A percentile compares a stretch with the other conserved stretches of the same genome.
Evolutionary conservation across 2,888 invertebrate species (phyloP).

Genomic region (Volucella inanis): DNA sequence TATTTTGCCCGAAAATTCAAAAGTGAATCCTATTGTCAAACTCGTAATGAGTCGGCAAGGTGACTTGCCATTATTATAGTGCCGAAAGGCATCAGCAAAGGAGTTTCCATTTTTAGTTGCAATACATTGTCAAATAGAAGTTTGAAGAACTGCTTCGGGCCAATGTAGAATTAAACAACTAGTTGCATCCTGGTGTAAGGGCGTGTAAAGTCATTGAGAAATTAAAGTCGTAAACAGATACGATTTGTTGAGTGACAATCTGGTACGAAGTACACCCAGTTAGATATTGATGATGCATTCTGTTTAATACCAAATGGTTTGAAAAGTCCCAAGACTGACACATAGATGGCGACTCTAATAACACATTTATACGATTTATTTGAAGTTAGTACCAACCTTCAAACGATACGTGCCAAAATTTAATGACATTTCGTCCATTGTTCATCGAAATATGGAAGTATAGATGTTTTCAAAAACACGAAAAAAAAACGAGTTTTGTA

Average conservation of each 20-base stretch:
- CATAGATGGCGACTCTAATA: too few relatives aligned
- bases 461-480: too few relatives aligned
- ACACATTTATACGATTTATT: too few relatives aligned
- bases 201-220: constrained; percentile 6
- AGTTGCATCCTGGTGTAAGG: constrained; percentile 26
- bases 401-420: too few relatives aligned
- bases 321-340: too few relatives aligned
- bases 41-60: constrained; percentile 69
- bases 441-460: too few relatives aligned
- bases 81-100: constrained; percentile 55
- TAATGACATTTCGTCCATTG: too few relatives aligned
- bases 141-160: constrained; percentile 29
- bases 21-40: constrained; percentile 53
- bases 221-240: too few relatives aligned
- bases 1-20: neutral
- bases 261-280: neutral
- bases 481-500: too few relatives aligned
- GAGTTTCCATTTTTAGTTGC: constrained; percentile 18
- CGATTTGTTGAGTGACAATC: neutral
- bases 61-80: constrained; percentile 33
- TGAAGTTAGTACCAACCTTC: too few relatives aligned
- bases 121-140: constrained; percentile 17
- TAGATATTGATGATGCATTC: neutral
- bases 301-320: too few relatives aligned
- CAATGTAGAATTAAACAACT: constrained; percentile 49